A percentile compares a stretch with the other conserved stretches of the same genome.
Conservation (phyloP, 2,888 invertebrate genomes). For the Trissolcus brochymenae region DNA sequence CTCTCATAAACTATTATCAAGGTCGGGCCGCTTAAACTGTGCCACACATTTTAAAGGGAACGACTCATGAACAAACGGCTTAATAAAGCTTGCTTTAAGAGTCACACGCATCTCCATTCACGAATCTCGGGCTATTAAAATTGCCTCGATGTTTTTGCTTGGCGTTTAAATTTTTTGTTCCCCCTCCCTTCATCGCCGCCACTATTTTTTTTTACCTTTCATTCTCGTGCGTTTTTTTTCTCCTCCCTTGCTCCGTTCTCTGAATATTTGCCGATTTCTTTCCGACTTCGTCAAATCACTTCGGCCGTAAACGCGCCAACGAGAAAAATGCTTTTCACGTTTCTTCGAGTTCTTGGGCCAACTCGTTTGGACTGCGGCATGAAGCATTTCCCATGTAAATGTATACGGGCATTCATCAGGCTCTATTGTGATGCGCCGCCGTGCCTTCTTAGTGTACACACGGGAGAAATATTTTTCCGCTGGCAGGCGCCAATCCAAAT, state of each 20-base stretch:
- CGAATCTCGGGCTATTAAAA: no score
- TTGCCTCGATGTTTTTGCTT: no score
- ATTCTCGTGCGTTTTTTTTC: slow-evolving; percentile 4
- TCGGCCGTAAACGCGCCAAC: slow-evolving; percentile 57
- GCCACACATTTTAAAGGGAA: slow-evolving; percentile 72
- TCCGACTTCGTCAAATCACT: slow-evolving; percentile 57
- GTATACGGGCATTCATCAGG: slow-evolving; percentile 74
- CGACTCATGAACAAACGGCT: slow-evolving; percentile 60
- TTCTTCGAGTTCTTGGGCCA: slow-evolving; percentile 63
- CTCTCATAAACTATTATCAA: slow-evolving; percentile 74
- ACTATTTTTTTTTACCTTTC: slow-evolving; percentile 7
- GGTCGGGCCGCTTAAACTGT: slow-evolving; percentile 72
- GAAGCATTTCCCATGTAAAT: slow-evolving; percentile 74
- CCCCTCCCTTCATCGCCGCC: not conserved
- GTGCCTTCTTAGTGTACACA: slow-evolving; percentile 60
- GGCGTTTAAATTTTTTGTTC: not conserved
- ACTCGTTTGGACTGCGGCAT: slow-evolving; percentile 60
- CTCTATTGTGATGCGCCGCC: slow-evolving; percentile 69
- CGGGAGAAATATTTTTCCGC: slow-evolving; percentile 61
- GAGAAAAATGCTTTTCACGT: slow-evolving; percentile 63
- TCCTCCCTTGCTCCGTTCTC: slow-evolving; percentile 12
- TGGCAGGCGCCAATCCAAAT: slow-evolving; percentile 57
- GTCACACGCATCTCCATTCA: no score
- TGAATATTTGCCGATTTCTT: slow-evolving; percentile 53
- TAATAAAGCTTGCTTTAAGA: slow-evolving; percentile 56